Evolutionary conservation across 2,797 vertebrate species (phyloP), one percentile per base, ranked within the genome.

Genomic region (Parauchenoglanis ngamensis): DNA sequence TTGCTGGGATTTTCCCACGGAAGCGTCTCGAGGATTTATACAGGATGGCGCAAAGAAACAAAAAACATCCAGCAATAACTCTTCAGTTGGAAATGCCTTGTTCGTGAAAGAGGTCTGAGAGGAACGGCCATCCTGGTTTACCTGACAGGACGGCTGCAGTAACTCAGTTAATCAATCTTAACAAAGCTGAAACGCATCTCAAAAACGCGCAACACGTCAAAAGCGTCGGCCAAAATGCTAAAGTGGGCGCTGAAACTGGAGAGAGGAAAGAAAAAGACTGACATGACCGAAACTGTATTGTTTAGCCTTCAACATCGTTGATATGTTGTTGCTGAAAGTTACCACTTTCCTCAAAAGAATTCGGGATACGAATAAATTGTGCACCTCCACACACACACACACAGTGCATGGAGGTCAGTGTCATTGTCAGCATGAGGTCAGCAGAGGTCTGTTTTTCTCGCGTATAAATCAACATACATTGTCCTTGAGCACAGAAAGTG

Each of bases 401-500:
- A 65, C 31, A 35, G 19, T 35, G 46, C n/a, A 67, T 12, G 21
- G 35, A 77, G 89, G 87, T 91, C 85, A 87, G 75, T 78, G 73
- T 21, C 15, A 86, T 61, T 49, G 86, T 86, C 84, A 79, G 52
- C 28, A 70, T 40, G 44, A 90, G 90, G 88, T 90, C 84, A 87
- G 31, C 52, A 77, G 11, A 89, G 86, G 88, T 91, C 87, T 56
- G 59, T 1, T 67, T 78, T 70, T 85, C 72, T 89, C 52, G 52
- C 46, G 88, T 83, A 86, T 86, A 87, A 87, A 88, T 85, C 86
- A 89, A 88, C 87, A 88, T 86, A 89, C 80, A 67, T 84, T 82
- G 86, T 83, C 67, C 78, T 81, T 72, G 77, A 72, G 63, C 85
- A 81, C 54, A 82, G 46, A 73, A 25, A 54, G 61, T 40, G 52